Base-by-base conservation (phyloP, 2,888 invertebrate genomes). In the Nephrotoma flavescens region DNA sequence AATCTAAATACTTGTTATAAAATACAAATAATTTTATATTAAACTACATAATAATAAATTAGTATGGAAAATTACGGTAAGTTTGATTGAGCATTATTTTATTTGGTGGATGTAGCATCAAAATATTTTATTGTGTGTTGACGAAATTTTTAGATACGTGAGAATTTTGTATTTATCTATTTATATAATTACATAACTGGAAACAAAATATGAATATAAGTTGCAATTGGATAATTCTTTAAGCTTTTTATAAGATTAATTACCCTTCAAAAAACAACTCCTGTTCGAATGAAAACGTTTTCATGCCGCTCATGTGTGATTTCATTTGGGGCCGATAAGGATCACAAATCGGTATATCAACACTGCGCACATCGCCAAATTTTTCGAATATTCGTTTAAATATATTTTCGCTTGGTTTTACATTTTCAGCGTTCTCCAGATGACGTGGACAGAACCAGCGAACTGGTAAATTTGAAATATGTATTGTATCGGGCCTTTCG, bases 401-500 rank as follows among this genome's bases (percentile, higher is more conserved):
- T 52, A 96, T 92, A 88, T 93, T 94, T 89, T 97, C 97, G 19
- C 96, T 95, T 0, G 97, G 97, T 86, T 93, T 93, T 0, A 94
- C 92, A 87, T 94, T 94, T 4, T 94, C 94, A 87, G 95, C 94
- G 86, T 93, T 92, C 86, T 92, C 92, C 87, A 94, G 92, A 88
- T 94, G 93, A 11, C 94, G 93, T 15, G 94, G 93, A 42, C 95
- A 92, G 90, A 97, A 99, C 99, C 99, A 99, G 88, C 96, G 95
- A 41, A 96, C 95, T 0, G 99, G 99, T 86, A 99, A 91, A 90
- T 96, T 96, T 12, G 94, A 93, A 84, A 99, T 92, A 90, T 98
- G 96, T 86, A 99, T 93, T 0, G 99, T 99, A 90, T 99, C 99
- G 0, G 99, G 99, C 86, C 99, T 93, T 91, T 98, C 98, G 0